Conservation (phyloP, 2,797 vertebrate genomes). For the Pseudochromis fuscus region DNA sequence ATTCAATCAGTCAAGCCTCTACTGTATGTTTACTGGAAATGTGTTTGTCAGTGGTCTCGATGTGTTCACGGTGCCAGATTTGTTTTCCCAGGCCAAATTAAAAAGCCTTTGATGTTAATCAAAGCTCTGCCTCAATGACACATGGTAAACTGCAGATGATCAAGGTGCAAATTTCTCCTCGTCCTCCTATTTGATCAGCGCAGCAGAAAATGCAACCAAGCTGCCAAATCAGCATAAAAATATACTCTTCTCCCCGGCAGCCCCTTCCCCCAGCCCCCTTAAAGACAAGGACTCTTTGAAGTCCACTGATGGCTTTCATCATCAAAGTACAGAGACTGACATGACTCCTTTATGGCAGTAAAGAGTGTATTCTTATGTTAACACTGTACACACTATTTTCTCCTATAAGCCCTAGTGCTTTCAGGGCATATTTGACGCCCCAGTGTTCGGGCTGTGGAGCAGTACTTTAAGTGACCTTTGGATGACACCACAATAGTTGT, state of each 20-base stretch:
- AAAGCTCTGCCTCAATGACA: conserved; percentile 74
- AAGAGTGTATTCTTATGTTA: conserved; percentile 71
- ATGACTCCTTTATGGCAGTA: conserved; percentile 47
- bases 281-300: conserved; percentile 80
- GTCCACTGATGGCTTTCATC: conserved; percentile 77
- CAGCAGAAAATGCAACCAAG: conserved; percentile 73
- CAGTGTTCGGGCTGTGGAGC: conserved; percentile 5
- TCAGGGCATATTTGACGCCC: conserved; percentile 36
- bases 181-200: conserved; percentile 80
- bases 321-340: conserved; percentile 81
- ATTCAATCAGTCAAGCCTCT: conserved; percentile 7
- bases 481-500: conserved; percentile 25
- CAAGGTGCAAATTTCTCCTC: conserved; percentile 80
- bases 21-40: conserved; percentile 31
- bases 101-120: conserved; percentile 81
- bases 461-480: conserved; percentile 45
- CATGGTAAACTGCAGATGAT: conserved; percentile 74
- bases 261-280: conserved; percentile 42
- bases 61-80: conserved; percentile 52
- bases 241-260: conserved; percentile 62
- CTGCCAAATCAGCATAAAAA: conserved; percentile 85
- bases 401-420: conserved; percentile 6
- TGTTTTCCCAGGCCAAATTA: conserved; percentile 60
- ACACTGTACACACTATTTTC: conserved; percentile 37
- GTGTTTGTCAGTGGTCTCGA: conserved; percentile 32